These are phyloP conservation scores for Ceratoteleas bidentatus DNA, from an alignment of 1,140 invertebrate species.

Conservation along the genomic window DNA sequence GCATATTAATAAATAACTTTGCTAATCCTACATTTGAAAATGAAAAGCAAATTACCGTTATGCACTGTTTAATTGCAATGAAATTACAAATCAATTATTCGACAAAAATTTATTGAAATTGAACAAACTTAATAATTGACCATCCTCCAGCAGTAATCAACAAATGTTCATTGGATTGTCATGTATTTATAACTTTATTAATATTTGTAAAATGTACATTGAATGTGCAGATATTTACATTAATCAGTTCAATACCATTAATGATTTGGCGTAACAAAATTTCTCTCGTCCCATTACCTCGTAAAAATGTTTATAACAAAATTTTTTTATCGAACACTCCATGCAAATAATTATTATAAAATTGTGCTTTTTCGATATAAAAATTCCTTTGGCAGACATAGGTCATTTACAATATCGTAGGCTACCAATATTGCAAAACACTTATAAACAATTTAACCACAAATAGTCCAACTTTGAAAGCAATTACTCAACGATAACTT, in stretches of 20 bases:
- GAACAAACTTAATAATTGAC: background rate
- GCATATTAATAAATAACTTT: conserved; percentile 19
- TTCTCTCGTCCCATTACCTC: too few relatives aligned
- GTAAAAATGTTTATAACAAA: too few relatives aligned
- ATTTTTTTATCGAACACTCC: too few relatives aligned
- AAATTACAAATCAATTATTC: background rate
- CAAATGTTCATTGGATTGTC: background rate
- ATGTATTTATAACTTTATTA: conserved; percentile 20
- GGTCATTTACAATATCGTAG: too few relatives aligned
- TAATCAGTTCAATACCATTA: conserved; percentile 6
- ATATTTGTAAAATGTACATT: conserved; percentile 17
- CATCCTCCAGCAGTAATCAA: background rate
- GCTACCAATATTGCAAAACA: too few relatives aligned
- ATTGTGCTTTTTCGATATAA: too few relatives aligned
- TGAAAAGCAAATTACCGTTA: too few relatives aligned
- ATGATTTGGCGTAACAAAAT: background rate
- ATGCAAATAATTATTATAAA: too few relatives aligned
- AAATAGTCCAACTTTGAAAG: conserved; percentile 10
- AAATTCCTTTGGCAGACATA: too few relatives aligned
- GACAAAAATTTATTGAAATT: background rate
- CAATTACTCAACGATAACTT: conserved; percentile 62
- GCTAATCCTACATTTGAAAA: conserved; percentile 4
- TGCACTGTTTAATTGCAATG: background rate
- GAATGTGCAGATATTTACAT: conserved; percentile 28
- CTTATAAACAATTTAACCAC: too few relatives aligned